These are phyloP conservation scores for Speoplatyrhinus poulsoni DNA, from an alignment of 2,113 vertebrate species.

Conservation along the genomic window DNA sequence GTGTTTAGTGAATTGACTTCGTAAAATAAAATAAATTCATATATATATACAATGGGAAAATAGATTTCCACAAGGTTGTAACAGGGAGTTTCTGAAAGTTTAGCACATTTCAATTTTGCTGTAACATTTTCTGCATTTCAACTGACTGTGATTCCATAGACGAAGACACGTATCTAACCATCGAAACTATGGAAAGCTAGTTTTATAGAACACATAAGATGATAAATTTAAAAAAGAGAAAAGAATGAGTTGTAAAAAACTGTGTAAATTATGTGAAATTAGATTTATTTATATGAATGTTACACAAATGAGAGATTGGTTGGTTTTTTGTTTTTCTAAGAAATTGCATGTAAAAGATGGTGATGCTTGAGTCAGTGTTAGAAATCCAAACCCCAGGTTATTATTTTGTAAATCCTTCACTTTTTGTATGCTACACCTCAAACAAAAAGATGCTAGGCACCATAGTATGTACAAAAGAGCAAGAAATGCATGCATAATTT, in stretches of 20 bases:
- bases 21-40: constrained; percentile 55
- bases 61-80: constrained; percentile 74
- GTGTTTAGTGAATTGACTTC: constrained; percentile 78
- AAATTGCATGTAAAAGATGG: constrained; percentile 93
- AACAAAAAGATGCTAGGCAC: constrained; percentile 85
- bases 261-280: constrained; percentile 87
- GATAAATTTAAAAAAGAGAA: constrained; percentile 56
- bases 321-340: constrained; percentile 59
- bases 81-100: constrained; percentile 70
- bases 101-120: constrained; percentile 79
- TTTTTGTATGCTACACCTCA: constrained; percentile 81
- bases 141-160: constrained; percentile 89
- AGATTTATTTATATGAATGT: constrained; percentile 83
- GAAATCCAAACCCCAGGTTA: constrained; percentile 72
- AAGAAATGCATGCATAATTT: constrained; percentile 96
- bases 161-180: constrained; percentile 70
- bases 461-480: constrained; percentile 88
- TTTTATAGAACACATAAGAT: constrained; percentile 74
- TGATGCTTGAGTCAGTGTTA: constrained; percentile 86
- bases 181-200: constrained; percentile 72
- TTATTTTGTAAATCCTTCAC: constrained; percentile 22
- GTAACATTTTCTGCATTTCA: constrained; percentile 79
- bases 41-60: constrained; percentile 57
- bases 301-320: constrained; percentile 78
- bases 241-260: constrained; percentile 74